Percentiles rank a stretch among this genome's conserved stretches.
phyloP scores from a whole-genome alignment of 2,797 vertebrate species.

The Myiotriccus ornatus region DNA sequence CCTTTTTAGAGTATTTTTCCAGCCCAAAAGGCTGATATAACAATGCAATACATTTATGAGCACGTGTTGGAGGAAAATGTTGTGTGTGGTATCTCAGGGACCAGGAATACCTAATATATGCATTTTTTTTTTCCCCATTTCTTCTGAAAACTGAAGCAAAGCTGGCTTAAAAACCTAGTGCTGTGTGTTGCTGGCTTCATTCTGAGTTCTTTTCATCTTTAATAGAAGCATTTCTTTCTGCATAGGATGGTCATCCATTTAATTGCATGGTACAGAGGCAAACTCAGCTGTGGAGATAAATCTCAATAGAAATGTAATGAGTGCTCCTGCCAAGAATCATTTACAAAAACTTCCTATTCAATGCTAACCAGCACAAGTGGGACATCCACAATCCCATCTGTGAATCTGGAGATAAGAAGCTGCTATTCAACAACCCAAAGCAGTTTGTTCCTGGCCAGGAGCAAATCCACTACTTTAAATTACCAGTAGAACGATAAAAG shows the following conservation, averaged over 20 bases:
- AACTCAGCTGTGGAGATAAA: slow-evolving; percentile 51
- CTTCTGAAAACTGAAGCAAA: not conserved
- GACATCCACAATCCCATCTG: slow-evolving; percentile 36
- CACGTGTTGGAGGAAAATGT: not conserved
- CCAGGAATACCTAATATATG: not conserved
- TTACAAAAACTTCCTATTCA: slow-evolving; percentile 56
- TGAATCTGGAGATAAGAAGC: slow-evolving; percentile 46
- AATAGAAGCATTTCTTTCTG: slow-evolving; percentile 45
- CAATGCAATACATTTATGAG: not conserved
- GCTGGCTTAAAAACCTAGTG: slow-evolving; percentile 7
- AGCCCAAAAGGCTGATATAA: not conserved
- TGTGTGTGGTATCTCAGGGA: not conserved
- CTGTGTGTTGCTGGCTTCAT: not conserved
- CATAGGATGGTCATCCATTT: slow-evolving; percentile 41
- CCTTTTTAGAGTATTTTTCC: not conserved
- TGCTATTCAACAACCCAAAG: slow-evolving; percentile 12
- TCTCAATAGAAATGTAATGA: slow-evolving; percentile 44
- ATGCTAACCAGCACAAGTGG: slow-evolving; percentile 12
- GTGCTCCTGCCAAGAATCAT: slow-evolving; percentile 50
- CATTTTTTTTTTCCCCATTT: not conserved
- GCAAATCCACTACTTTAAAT: not conserved
- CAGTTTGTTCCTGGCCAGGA: not conserved
- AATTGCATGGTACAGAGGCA: slow-evolving; percentile 32
- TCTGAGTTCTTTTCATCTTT: slow-evolving; percentile 35
- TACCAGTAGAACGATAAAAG: not conserved